Percentiles rank a stretch among this genome's conserved stretches.
Conservation (phyloP, 2,888 invertebrate genomes). For the Acanthococcus lagerstroemiae region DNA sequence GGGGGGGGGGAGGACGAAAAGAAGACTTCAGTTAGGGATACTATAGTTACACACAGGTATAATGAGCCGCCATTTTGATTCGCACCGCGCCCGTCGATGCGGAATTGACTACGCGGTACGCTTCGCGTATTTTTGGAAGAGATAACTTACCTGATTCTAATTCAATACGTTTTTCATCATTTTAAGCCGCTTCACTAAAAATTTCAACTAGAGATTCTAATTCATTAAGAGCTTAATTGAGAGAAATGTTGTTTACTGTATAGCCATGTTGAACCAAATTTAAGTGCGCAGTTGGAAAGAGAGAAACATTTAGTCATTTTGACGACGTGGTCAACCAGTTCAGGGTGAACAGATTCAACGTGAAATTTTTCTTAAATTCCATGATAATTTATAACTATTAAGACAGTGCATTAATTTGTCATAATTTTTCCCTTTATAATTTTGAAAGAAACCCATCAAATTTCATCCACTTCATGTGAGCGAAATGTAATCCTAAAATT, state of each 20-base stretch:
- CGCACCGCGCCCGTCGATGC: no score
- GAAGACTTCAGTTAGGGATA: no score
- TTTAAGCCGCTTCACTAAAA: background rate
- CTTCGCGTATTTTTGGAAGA: background rate
- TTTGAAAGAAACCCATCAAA: background rate
- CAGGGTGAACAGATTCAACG: background rate
- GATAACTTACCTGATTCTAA: background rate
- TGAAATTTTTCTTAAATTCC: background rate
- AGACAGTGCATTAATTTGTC: background rate
- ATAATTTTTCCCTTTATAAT: background rate
- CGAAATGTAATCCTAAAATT: background rate
- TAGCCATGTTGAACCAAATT: no score
- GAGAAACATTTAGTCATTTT: no score
- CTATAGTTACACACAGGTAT: no score
- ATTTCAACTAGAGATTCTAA: background rate
- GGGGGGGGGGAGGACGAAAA: no score
- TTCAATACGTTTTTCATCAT: background rate
- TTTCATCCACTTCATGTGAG: background rate
- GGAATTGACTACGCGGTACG: no score
- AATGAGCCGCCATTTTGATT: no score
- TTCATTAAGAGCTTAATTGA: background rate
- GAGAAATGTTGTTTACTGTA: background rate
- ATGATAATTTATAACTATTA: background rate
- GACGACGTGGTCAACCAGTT: no score
- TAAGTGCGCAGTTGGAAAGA: no score